These are phyloP conservation scores for Hemitrygon akajei DNA, from an alignment of 2,797 vertebrate species.

Conservation along the genomic window DNA sequence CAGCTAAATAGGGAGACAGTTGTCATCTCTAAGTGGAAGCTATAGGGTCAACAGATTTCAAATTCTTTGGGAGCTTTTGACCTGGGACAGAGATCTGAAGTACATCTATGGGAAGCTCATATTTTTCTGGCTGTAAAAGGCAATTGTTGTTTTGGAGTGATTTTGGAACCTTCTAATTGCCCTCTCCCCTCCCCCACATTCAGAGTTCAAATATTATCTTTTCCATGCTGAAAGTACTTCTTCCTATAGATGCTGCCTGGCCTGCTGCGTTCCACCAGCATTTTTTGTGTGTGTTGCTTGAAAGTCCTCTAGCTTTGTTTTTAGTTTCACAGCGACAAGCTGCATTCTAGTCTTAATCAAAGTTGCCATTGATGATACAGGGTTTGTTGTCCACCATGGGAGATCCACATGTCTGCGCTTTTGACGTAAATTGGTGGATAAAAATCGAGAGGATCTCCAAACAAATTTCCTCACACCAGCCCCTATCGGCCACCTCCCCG, in stretches of 20 bases:
- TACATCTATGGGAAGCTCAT: neutral
- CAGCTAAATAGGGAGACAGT: conserved; percentile 28
- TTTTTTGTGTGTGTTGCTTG: no score
- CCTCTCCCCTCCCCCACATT: neutral
- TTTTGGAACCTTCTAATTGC: neutral
- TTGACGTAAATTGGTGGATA: neutral
- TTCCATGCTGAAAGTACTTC: no score
- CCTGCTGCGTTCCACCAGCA: no score
- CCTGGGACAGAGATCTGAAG: neutral
- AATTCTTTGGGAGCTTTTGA: neutral
- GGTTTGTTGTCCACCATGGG: neutral
- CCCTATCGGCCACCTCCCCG: no score
- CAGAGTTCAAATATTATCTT: neutral
- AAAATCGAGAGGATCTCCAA: neutral
- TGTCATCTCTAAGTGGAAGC: neutral
- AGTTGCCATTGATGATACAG: neutral
- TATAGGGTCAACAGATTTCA: neutral
- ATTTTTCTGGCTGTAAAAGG: neutral
- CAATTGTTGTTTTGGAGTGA: neutral
- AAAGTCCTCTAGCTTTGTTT: neutral
- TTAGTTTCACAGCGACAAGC: neutral
- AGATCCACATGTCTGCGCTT: neutral
- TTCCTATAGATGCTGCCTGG: no score
- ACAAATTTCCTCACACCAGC: neutral
- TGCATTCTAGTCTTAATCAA: neutral